These are phyloP conservation scores for Mustela nigripes DNA, from an alignment of 2,113 vertebrate genomes.

Conservation along the genomic window DNA sequence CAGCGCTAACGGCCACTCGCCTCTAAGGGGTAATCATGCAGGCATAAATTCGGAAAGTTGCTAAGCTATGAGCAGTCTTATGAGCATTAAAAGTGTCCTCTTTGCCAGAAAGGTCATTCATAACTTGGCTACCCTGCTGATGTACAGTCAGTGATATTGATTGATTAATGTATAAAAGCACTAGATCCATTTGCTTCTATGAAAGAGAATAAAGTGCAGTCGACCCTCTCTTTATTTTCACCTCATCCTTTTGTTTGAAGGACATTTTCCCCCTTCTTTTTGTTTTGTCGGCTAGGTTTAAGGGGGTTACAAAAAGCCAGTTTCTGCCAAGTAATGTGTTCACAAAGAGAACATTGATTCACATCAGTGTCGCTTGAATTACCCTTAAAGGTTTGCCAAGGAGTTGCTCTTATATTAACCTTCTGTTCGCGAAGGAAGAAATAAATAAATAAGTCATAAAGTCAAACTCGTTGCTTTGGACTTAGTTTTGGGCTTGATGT, in stretches of 20 bases:
- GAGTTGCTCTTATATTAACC: constrained; percentile 96
- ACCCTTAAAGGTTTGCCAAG: constrained; percentile 95
- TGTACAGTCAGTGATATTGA: constrained; percentile 99
- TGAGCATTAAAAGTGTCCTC: constrained; percentile 98
- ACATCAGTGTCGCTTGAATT: constrained; percentile 98
- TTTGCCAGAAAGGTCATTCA: constrained; percentile 99
- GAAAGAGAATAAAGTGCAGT: constrained; percentile 96
- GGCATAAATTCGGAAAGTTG: constrained; percentile 95
- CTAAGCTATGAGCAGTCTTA: constrained; percentile 96
- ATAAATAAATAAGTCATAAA: constrained; percentile 87
- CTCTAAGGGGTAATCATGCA: constrained; percentile 94
- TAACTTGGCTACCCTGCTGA: constrained; percentile 98
- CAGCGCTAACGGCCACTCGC: constrained; percentile 90
- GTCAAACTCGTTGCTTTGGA: constrained; percentile 76
- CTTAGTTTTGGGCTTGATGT: constrained; percentile 66
- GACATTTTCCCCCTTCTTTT: constrained; percentile 88
- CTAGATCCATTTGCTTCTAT: constrained; percentile 99
- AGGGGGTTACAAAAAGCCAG: constrained; percentile 96
- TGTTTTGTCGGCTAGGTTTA: constrained; percentile 95
- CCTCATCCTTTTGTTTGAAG: constrained; percentile 98
- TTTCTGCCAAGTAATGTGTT: constrained; percentile 98
- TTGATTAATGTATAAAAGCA: constrained; percentile 99
- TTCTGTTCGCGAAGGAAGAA: constrained; percentile 86
- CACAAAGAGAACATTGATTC: constrained; percentile 97
- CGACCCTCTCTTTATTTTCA: constrained; percentile 95